Conservation (phyloP, 1,140 invertebrate genomes). For the Microplitis demolitor region DNA sequence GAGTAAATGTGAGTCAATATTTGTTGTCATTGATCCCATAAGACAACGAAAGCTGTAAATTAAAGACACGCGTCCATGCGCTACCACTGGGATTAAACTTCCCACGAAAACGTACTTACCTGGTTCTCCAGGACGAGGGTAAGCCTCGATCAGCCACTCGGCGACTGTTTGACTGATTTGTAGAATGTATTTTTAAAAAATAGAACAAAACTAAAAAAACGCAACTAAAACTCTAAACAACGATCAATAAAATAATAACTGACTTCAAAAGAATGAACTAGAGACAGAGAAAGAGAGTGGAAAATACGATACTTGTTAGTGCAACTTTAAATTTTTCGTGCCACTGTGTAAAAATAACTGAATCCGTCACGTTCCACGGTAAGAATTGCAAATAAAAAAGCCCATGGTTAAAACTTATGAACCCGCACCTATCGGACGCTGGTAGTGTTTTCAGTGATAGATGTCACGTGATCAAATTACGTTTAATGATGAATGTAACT, state of each 20-base stretch:
- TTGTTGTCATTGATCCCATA: not conserved
- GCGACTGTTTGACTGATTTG: constrained; percentile 47
- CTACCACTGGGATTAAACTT: constrained; percentile 29
- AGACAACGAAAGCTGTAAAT: constrained; percentile 24
- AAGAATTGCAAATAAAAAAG: too few species aligned
- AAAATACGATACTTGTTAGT: not conserved
- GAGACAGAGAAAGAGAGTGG: not conserved
- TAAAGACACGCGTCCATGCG: constrained; percentile 21
- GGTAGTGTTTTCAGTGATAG: too few species aligned
- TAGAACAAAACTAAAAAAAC: constrained; percentile 8
- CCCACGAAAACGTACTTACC: constrained; percentile 49
- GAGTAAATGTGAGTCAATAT: constrained; percentile 16
- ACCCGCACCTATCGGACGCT: not conserved
- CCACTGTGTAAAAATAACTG: too few species aligned
- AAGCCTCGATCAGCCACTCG: constrained; percentile 19
- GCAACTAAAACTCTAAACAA: not conserved
- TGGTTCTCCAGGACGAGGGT: constrained; percentile 35
- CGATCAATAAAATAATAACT: not conserved
- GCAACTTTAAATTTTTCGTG: too few species aligned
- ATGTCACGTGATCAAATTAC: too few species aligned
- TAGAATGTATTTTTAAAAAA: constrained; percentile 48
- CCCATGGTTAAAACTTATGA: too few species aligned
- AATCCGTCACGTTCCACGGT: too few species aligned
- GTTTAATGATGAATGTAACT: not conserved
- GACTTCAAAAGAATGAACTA: not conserved